Base-by-base conservation (phyloP, 2,113 vertebrate species). In the Scatophagus argus region DNA sequence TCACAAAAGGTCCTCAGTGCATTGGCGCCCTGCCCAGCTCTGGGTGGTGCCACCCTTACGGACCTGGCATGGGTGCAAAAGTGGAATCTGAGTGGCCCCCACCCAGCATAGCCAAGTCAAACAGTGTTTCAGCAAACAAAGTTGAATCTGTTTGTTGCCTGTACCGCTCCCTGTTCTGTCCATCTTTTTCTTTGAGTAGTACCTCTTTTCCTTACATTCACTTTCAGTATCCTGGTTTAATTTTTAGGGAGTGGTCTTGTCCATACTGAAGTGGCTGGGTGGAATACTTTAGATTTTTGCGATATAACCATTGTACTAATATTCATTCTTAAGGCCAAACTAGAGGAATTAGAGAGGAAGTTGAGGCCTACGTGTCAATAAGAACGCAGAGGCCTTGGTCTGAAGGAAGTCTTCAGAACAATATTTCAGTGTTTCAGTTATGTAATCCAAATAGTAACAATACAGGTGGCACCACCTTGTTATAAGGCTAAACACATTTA, bases 291-390 rank as follows among this genome's bases (percentile, higher is more conserved):
- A 87, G 87, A 92, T 92, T 77, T 36, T 12, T 46, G 41, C 3
- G 90, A 93, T 93, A 89, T 58, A 76, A 29, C 88, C 89, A 93
- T 93, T 93, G 93, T 94, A 8, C 74, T 61, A 31, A 72, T 88
- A 73, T 72, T 87, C 80, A 55, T 77, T 72, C 5, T 67, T 77
- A 71, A 77, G 79, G 59, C 76, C 67, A 74, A 44, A 72, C 32
- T 51, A 1, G 39, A 83, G 70, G 61, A 84, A 79, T 87, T 60
- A 29, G 27, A 61, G 76, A 74, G 88, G 89, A 90, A 87, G 85
- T 80, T 34, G 56, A 68, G 62, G 89, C 74, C 88, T 91, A 89
- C 81, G 84, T 92, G 89, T 90, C 71, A 79, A 64, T 55, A 78
- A 52, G 70, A 91, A 86, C 47, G 58, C 38, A 3, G 64, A 52